Evolutionary conservation across 2,797 vertebrate species (phyloP).

Genomic region (Sebastes trivittatus): DNA sequence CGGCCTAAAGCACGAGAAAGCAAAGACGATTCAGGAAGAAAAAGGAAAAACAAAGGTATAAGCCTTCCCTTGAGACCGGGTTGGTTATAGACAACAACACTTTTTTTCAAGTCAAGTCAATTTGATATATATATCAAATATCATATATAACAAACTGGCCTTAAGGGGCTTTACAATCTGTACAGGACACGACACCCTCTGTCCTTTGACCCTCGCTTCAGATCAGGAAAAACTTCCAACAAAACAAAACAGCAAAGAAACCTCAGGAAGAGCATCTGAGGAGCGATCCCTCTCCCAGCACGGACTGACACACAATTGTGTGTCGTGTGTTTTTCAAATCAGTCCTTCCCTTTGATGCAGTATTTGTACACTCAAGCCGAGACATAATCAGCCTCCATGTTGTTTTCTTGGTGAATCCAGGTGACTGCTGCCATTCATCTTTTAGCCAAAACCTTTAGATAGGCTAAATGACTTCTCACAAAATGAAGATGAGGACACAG

Average conservation of each 20-base stretch:
- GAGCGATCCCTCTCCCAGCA: accelerated
- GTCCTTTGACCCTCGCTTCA: too few relatives aligned
- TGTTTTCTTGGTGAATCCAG: background rate
- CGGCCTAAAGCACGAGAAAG: too few relatives aligned
- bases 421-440: background rate
- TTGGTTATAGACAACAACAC: background rate
- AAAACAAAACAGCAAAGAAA: too few relatives aligned
- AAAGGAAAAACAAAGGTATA: too few relatives aligned
- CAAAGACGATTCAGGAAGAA: too few relatives aligned
- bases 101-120: background rate
- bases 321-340: background rate
- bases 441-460: background rate
- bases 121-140: background rate
- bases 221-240: too few relatives aligned
- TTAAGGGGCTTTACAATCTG: too few relatives aligned
- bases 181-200: too few relatives aligned
- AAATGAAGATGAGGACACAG: background rate
- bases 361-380: background rate
- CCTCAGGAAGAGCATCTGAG: too few relatives aligned
- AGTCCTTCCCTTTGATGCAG: background rate
- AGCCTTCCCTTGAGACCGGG: too few relatives aligned
- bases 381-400: background rate
- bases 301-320: too few relatives aligned
- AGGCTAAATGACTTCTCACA: background rate
- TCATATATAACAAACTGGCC: too few relatives aligned